Evolutionary conservation across 2,888 invertebrate genomes (phyloP).

Genomic region (Bombyx huttoni): DNA sequence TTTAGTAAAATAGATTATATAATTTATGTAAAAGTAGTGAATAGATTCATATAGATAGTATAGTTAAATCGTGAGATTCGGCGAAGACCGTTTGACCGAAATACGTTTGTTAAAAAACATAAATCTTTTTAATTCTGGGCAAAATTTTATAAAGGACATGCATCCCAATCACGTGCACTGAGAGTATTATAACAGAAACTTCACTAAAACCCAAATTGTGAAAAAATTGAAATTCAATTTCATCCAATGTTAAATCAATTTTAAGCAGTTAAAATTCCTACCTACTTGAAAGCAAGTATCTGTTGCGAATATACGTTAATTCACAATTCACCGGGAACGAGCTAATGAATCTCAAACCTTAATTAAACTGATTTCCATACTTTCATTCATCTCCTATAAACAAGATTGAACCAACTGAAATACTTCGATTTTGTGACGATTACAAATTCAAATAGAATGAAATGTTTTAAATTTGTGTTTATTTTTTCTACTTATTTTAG

Average conservation of each 20-base stretch:
- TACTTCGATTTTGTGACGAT: not conserved
- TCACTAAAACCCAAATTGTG: no score
- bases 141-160: no score
- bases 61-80: no score
- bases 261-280: not conserved
- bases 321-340: not conserved
- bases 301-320: not conserved
- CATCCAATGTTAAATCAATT: no score
- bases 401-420: slow-evolving; percentile 7
- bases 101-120: no score
- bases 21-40: not conserved
- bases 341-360: not conserved
- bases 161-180: no score
- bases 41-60: not conserved
- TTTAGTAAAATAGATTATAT: not conserved
- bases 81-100: no score
- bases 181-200: no score
- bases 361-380: slow-evolving; percentile 13
- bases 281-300: not conserved
- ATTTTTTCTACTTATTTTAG: no score
- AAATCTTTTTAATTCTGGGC: no score
- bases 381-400: slow-evolving; percentile 11
- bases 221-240: no score
- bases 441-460: not conserved
- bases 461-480: no score